phyloP scores from a whole-genome alignment of 2,113 vertebrate genomes.

The Peucedramus taeniatus region DNA sequence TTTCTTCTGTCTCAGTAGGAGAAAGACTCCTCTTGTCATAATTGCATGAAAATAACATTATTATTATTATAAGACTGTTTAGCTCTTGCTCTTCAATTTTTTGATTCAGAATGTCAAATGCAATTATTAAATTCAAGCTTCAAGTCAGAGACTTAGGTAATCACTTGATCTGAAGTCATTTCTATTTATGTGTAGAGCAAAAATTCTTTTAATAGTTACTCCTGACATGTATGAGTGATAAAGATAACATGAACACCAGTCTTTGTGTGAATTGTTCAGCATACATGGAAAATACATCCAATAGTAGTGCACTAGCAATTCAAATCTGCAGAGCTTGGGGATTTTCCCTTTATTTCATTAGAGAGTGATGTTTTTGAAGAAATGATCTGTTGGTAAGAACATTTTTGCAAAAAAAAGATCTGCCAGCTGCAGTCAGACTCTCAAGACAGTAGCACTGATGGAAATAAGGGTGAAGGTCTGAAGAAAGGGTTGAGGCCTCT shows the following conservation, averaged over 20 bases:
- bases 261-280: not conserved
- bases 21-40: not conserved
- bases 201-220: not conserved
- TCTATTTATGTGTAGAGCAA: not conserved
- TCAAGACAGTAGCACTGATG: not conserved
- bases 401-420: not conserved
- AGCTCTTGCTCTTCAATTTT: not conserved
- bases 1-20: not conserved
- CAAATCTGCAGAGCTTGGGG: not conserved
- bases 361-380: not conserved
- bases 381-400: not conserved
- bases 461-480: not conserved
- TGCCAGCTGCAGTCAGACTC: not conserved
- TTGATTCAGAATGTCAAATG: not conserved
- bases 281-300: not conserved
- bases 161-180: not conserved
- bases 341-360: not conserved
- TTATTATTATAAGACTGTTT: not conserved
- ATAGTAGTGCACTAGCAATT: not conserved
- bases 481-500: not conserved
- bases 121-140: slow-evolving; percentile 1
- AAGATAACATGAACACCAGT: not conserved
- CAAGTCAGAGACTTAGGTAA: not conserved
- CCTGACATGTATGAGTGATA: not conserved
- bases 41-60: not conserved